Evolutionary conservation across 2,113 vertebrate genomes (phyloP).

Genomic region (Tetrax tetrax): DNA sequence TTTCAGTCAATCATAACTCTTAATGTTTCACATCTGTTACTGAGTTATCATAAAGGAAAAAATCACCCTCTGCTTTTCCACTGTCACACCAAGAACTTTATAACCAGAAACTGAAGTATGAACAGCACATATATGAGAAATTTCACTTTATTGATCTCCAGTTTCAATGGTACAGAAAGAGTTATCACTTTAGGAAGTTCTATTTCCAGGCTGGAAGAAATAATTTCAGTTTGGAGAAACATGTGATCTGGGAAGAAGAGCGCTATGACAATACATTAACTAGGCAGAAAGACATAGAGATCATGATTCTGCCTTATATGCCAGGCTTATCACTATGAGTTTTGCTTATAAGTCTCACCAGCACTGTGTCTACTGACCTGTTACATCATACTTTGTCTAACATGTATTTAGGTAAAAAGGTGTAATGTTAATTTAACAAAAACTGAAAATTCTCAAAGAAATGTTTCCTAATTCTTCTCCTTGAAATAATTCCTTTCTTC

Average conservation of each 20-base stretch:
- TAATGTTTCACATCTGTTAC: background rate
- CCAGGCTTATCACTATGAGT: background rate
- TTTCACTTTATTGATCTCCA: background rate
- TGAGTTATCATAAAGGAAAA: background rate
- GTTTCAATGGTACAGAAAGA: background rate
- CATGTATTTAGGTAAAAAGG: background rate
- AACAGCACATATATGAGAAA: background rate
- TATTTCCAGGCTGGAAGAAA: background rate
- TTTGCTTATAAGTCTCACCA: background rate
- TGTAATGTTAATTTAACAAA: background rate
- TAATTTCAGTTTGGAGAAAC: background rate
- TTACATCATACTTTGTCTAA: background rate
- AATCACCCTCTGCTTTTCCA: background rate
- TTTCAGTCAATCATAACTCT: background rate
- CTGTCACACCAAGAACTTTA: background rate
- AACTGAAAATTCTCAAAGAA: background rate
- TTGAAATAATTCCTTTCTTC: background rate
- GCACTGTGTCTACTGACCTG: background rate
- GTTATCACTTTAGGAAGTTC: background rate
- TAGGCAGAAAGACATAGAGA: background rate
- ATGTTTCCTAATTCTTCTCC: background rate
- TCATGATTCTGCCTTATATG: background rate
- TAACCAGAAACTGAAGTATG: background rate
- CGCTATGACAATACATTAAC: background rate
- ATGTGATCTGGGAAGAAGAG: background rate